A percentile compares a stretch with the other conserved stretches of the same genome.
phyloP scores from a whole-genome alignment of 2,888 invertebrate genomes.

The Drosophila acutilabella region DNA sequence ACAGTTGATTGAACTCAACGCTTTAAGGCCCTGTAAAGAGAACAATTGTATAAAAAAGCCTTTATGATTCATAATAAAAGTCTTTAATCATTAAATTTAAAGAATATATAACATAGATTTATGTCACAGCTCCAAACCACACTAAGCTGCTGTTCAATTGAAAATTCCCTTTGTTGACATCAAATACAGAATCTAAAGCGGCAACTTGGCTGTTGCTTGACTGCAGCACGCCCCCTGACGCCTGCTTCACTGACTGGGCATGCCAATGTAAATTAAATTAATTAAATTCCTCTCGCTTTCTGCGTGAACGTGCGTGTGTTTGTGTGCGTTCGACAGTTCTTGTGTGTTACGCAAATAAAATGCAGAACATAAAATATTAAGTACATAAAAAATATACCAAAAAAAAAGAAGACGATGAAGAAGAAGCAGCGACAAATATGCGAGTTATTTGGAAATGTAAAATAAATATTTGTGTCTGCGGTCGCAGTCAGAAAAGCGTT shows the following conservation, averaged over 20 bases:
- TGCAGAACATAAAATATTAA: conserved; percentile 8
- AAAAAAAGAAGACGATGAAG: background rate
- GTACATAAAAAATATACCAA: background rate
- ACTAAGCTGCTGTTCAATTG: no score
- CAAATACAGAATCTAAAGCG: conserved; percentile 24
- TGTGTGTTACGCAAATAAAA: conserved; percentile 1
- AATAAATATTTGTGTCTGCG: conserved; percentile 73
- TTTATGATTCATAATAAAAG: no score
- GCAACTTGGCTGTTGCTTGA: conserved; percentile 8
- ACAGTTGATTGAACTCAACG: background rate
- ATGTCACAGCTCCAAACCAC: no score
- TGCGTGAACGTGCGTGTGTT: conserved; percentile 13
- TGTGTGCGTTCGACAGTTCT: conserved; percentile 43
- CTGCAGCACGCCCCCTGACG: conserved; percentile 10
- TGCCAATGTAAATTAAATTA: conserved; percentile 65
- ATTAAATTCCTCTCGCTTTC: conserved; percentile 64
- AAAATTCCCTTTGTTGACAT: no score
- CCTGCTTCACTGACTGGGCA: conserved; percentile 8
- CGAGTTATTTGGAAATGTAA: conserved; percentile 68
- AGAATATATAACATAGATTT: no score
- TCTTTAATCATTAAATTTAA: no score
- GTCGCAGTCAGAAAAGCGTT: conserved; percentile 44
- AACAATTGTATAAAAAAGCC: background rate
- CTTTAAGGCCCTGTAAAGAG: background rate
- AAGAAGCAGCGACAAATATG: conserved; percentile 46